Base-by-base conservation (phyloP, 64 coral and sea anemone species). In the Pachyseris speciosa region DNA sequence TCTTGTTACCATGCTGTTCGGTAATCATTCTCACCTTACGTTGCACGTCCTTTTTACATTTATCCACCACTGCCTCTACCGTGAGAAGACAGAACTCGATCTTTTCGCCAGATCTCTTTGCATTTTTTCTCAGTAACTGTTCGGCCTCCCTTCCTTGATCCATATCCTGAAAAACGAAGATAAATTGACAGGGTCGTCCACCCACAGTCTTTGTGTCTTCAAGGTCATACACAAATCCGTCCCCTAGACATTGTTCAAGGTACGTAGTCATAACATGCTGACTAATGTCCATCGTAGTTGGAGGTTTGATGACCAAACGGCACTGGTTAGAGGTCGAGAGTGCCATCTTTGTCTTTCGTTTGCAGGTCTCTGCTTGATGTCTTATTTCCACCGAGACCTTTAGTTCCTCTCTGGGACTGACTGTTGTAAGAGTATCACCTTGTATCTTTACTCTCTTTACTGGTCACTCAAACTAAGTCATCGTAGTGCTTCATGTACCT, bases 121-220 rank as follows among this genome's bases (percentile, higher is more conserved):
- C 86, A 36, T 50, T 78, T 41, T 87, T 67, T 66, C 87, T 47
- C 5, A 93, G 32, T 3, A 67, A 40, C 32, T 45, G 63, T 24
- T 68, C 60, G 0, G 91, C 91, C 69, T 78, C 79, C 32, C 77
- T 87, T 41, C 57, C 91, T 68, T 93, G 83, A 1, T 93, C 69
- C 5, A 27, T 2, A 53, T 72, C 87, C 27, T 73, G 7, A 27
- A 93, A 93, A 15, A 30, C 45, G 70, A 78, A 55, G 7, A 49
- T 78, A 55, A 78, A 78, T 48, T 78, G 47, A 29, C 28, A 2
- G 25, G 16, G 11, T 29, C 26, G 29, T 30, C 48, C 75, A 11
- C 57, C 31, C 7, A 16, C 28, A 33, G 3, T 17, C 75, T 78
- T 57, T 0, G 29, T 29, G 5, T 78, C 29, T 34, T 57, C 49